Evolutionary conservation across 2,113 vertebrate genomes (phyloP).

Genomic region (Butorides virescens): DNA sequence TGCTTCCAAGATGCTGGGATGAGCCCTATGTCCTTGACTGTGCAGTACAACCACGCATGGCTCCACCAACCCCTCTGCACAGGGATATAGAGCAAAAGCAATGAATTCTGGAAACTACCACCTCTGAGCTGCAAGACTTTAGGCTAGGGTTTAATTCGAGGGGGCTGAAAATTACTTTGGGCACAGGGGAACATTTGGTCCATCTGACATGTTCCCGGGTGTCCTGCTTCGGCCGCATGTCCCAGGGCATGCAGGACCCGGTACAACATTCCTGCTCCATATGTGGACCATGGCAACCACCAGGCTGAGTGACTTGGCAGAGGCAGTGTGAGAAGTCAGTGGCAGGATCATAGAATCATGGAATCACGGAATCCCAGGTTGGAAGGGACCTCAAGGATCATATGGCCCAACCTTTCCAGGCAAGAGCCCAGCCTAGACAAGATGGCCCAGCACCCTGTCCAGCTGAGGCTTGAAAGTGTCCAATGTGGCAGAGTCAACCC

Average conservation of each 20-base stretch:
- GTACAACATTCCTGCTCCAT: no score
- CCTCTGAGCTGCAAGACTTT: background rate
- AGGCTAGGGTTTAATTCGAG: background rate
- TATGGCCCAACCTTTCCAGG: no score
- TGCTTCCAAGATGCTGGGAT: background rate
- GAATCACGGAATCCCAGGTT: no score
- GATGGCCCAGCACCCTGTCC: no score
- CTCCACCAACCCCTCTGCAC: background rate
- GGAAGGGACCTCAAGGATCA: no score
- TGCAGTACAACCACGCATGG: accelerated
- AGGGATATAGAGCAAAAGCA: accelerated
- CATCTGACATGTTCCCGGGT: accelerated
- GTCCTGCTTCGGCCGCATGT: accelerated
- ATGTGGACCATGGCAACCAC: accelerated
- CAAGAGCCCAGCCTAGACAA: no score
- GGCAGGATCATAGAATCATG: background rate
- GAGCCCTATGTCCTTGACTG: accelerated
- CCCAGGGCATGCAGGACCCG: accelerated
- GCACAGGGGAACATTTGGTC: accelerated
- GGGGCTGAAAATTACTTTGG: background rate
- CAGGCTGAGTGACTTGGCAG: background rate
- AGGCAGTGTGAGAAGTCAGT: background rate
- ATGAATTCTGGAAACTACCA: accelerated
- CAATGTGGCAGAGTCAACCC: no score
- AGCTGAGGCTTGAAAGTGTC: no score